These are phyloP conservation scores for Pteromalus puparum DNA, from an alignment of 1,140 invertebrate genomes.

Conservation along the genomic window DNA sequence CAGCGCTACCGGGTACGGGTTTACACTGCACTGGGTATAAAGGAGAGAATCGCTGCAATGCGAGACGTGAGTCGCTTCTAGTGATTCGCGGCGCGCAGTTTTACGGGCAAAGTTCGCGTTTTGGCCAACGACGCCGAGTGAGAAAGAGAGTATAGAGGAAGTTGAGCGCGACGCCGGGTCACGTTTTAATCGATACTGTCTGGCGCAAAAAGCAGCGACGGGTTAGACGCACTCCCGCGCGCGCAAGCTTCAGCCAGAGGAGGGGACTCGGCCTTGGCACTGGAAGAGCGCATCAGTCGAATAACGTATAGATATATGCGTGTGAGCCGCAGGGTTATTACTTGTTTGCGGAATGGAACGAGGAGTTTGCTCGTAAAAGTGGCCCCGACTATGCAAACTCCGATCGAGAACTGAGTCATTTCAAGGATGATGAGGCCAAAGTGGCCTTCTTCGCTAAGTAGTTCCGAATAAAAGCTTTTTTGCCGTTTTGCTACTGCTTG, in stretches of 20 bases:
- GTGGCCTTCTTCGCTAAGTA: neutral
- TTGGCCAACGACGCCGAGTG: no score
- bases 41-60: slow-evolving; percentile 4
- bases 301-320: neutral
- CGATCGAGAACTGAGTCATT: slow-evolving; percentile 7
- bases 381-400: slow-evolving; percentile 1
- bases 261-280: neutral
- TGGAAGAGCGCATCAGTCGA: neutral
- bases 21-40: neutral
- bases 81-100: neutral
- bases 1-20: neutral
- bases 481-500: neutral
- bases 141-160: neutral
- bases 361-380: slow-evolving; percentile 9
- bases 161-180: neutral
- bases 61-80: neutral
- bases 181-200: neutral
- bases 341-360: neutral
- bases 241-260: neutral
- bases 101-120: no score
- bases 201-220: neutral
- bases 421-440: neutral
- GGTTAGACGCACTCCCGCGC: neutral
- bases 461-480: slow-evolving; percentile 12
- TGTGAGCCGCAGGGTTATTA: neutral